phyloP scores from a whole-genome alignment of 1,140 invertebrate genomes.

The Drosophila leontia region DNA sequence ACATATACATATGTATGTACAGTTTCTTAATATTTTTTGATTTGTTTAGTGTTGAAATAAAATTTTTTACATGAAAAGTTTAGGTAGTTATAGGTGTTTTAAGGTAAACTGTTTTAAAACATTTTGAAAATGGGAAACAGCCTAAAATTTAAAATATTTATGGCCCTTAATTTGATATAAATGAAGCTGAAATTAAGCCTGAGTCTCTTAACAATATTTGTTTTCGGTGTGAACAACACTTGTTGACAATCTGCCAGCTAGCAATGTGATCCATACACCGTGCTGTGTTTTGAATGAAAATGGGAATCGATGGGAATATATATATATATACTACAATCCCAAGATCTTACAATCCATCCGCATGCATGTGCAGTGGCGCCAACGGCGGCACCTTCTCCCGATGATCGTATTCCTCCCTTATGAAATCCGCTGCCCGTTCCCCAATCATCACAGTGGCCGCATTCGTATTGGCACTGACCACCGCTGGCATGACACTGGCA shows the following conservation, averaged over 20 bases:
- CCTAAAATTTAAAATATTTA: too few relatives aligned
- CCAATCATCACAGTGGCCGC: slow-evolving; percentile 93
- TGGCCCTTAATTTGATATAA: not conserved
- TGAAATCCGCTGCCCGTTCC: slow-evolving; percentile 93
- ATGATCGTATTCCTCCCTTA: slow-evolving; percentile 87
- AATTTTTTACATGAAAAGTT: not conserved
- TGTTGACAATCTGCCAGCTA: slow-evolving; percentile 15
- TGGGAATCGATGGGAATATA: not conserved
- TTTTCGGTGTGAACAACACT: not conserved
- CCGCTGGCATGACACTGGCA: slow-evolving; percentile 90
- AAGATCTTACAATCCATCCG: slow-evolving; percentile 41
- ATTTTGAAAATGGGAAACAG: not conserved
- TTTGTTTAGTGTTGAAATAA: not conserved
- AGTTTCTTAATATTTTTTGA: not conserved
- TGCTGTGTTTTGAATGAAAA: not conserved
- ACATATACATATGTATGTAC: not conserved
- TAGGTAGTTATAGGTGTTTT: not conserved
- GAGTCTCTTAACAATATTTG: not conserved
- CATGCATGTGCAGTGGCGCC: slow-evolving; percentile 31
- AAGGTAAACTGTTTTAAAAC: not conserved
- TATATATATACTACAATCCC: not conserved
- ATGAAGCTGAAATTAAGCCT: not conserved
- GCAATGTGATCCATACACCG: not conserved
- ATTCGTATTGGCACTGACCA: slow-evolving; percentile 90
- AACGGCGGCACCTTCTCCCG: not conserved